A percentile compares a stretch with the other conserved stretches of the same genome.
phyloP scores from a whole-genome alignment of 1,140 invertebrate species.

The Drosophila tsacasi region DNA sequence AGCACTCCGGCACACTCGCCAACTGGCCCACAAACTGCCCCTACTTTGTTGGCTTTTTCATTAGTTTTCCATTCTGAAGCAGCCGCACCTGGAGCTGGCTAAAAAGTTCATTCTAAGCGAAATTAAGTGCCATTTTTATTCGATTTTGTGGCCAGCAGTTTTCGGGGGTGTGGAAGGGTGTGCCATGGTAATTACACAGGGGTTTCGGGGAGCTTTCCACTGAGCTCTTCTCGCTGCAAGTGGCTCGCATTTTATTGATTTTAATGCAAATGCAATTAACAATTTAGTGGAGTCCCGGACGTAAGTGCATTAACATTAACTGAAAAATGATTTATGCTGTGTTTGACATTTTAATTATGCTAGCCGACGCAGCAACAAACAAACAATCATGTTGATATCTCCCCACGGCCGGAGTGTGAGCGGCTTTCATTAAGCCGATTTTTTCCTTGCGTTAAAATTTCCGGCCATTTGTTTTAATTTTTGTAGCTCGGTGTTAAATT shows the following conservation, averaged over 20 bases:
- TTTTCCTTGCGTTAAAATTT: conserved; percentile 54
- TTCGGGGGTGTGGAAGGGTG: conserved; percentile 30
- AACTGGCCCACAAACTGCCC: conserved; percentile 8
- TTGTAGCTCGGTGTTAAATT: conserved; percentile 34
- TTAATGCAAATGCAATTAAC: conserved; percentile 82
- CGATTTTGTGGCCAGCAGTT: conserved; percentile 37
- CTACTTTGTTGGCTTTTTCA: conserved; percentile 64
- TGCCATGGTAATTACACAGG: conserved; percentile 40
- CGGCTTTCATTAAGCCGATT: conserved; percentile 48
- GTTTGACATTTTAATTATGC: conserved; percentile 73
- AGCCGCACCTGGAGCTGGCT: conserved; percentile 56
- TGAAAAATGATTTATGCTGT: conserved; percentile 71
- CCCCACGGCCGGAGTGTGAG: conserved; percentile 13
- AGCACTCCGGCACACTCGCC: background rate
- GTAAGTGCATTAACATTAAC: conserved; percentile 71
- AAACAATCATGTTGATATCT: conserved; percentile 46
- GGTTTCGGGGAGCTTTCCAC: conserved; percentile 20
- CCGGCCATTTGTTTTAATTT: conserved; percentile 59
- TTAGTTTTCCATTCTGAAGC: conserved; percentile 65
- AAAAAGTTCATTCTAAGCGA: conserved; percentile 69
- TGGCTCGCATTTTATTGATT: conserved; percentile 64
- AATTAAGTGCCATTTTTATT: conserved; percentile 75
- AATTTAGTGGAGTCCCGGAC: conserved; percentile 58
- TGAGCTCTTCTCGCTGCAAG: conserved; percentile 9
- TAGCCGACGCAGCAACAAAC: conserved; percentile 36